Evolutionary conservation across 2,797 vertebrate genomes (phyloP), one percentile per base, ranked within the genome.

Genomic region (Pogonophryne albipinna): DNA sequence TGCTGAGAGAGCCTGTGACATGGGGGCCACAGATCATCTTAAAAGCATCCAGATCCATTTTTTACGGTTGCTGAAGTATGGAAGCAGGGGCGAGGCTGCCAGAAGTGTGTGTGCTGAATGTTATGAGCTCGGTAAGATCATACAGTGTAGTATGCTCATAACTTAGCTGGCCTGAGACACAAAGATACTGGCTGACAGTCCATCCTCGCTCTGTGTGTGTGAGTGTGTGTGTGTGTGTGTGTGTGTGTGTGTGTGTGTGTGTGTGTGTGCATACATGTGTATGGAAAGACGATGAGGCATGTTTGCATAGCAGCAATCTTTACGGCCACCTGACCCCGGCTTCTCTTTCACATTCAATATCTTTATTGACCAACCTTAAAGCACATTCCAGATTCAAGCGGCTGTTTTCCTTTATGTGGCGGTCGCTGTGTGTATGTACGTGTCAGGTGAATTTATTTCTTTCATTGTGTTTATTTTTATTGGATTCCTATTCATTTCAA

Each of bases 311-410:
- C 63, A 71, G 62, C 76, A 72, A 87, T 86, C 80, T 86, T 86
- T 81, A 84, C 10, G 59, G 82, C 78, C 83, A 89, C 76, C 86
- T 85, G 91, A 94, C 85, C 90, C 64, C 64, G 23, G 81, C 65
- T 87, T 87, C 73, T 55, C 83, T 91, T 91, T 90, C 76, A 87
- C 75, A 84, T 89, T 78, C 83, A 87, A 87, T 85, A 85, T 83
- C 83, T 84, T 85, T 85, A 92, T 89, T 85, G 90, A 90, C 86
- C 68, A 76, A 76, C 74, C 71, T 83, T 66, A 74, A 87, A 87
- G 79, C 69, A 66, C 66, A 74, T 70, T 76, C 68, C 72, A 76
- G 63, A 74, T 41, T 59, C 49, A 85, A 76, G 64, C 27, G 20
- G 67, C 79, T 53, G 49, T 71, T 74, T 81, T 13, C 60, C 44